Conservation (phyloP, 2,113 vertebrate genomes). For the Hippocampus guttulatus region DNA sequence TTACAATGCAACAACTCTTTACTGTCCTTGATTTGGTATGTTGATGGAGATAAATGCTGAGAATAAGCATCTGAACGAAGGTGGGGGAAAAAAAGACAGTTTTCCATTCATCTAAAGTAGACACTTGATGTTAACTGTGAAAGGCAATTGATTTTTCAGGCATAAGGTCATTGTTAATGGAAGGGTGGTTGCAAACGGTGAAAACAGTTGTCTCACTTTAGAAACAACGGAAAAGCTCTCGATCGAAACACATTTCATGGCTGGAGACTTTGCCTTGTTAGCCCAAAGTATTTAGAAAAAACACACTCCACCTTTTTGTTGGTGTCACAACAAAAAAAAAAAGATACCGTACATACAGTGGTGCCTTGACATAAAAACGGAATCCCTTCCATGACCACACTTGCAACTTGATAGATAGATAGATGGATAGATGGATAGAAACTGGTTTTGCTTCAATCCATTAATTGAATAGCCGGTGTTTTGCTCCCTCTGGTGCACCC, state of each 20-base stretch:
- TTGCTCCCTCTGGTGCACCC: neutral
- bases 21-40: neutral
- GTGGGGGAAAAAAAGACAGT: neutral
- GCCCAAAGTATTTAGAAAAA: conserved; percentile 19
- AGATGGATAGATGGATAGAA: neutral
- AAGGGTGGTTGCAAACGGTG: conserved; percentile 45
- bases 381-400: too few species aligned
- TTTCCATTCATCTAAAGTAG: conserved; percentile 19
- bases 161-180: conserved; percentile 64
- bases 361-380: neutral
- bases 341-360: neutral
- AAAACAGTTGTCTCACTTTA: conserved; percentile 51
- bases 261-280: conserved; percentile 47
- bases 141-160: conserved; percentile 57
- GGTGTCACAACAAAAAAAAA: neutral
- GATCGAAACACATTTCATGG: conserved; percentile 55
- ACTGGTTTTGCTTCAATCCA: neutral
- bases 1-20: neutral
- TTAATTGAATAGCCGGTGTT: neutral
- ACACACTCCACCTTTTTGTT: conserved; percentile 16
- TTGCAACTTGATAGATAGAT: too few species aligned
- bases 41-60: neutral
- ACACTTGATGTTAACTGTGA: conserved; percentile 21
- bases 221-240: conserved; percentile 28
- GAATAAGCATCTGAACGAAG: neutral